A percentile compares a stretch with the other conserved stretches of the same genome.
Evolutionary conservation across 2,113 vertebrate species (phyloP).

Genomic region (Apteryx owenii): DNA sequence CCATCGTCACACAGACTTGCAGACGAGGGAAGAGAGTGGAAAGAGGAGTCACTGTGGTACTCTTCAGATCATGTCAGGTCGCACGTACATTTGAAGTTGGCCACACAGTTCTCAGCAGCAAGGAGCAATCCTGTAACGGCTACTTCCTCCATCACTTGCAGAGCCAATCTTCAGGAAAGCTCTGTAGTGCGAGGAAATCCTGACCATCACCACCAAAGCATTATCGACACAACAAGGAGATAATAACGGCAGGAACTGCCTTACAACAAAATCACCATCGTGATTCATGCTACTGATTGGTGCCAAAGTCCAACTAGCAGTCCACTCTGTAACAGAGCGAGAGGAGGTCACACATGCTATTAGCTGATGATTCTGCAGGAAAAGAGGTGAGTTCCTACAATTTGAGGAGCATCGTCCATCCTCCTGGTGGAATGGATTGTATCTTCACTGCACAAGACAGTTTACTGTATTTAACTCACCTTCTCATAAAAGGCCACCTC

Average conservation of each 20-base stretch:
- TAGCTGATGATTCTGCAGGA: not conserved
- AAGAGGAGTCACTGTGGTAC: not conserved
- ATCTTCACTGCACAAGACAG: rapidly evolving
- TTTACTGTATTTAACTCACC: rapidly evolving
- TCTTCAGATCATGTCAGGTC: slow-evolving; percentile 53
- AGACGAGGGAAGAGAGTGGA: not conserved
- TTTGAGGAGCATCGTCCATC: not conserved
- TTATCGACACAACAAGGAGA: not conserved
- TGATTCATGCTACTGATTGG: not conserved
- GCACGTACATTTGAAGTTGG: slow-evolving; percentile 54
- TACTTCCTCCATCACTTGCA: slow-evolving; percentile 6
- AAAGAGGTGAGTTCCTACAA: not conserved
- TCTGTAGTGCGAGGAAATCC: slow-evolving; percentile 60
- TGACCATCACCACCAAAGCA: not conserved
- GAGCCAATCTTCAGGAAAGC: slow-evolving; percentile 64
- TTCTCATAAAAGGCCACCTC: not conserved
- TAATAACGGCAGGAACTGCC: slow-evolving; percentile 17
- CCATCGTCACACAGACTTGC: rapidly evolving
- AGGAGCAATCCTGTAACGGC: not conserved
- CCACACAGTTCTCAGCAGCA: not conserved
- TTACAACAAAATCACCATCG: not conserved
- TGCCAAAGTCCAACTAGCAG: not conserved
- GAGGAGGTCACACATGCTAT: not conserved
- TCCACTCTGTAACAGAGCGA: rapidly evolving
- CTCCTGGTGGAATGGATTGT: not conserved